A percentile compares a stretch with the other conserved stretches of the same genome.
Conservation (phyloP, 2,113 vertebrate species). For the Numenius arquata region DNA sequence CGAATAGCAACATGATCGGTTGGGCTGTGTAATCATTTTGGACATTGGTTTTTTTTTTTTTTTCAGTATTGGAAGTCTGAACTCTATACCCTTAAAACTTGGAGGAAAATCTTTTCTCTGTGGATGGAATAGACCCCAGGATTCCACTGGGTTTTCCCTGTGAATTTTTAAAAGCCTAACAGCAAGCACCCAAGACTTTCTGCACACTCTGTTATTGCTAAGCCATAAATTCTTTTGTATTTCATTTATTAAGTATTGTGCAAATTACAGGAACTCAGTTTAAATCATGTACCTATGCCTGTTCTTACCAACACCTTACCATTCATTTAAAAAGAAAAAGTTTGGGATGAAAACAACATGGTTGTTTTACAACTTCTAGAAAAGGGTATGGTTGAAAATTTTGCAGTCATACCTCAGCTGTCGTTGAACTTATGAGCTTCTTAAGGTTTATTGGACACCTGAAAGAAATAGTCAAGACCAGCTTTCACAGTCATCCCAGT, state of each 20-base stretch:
- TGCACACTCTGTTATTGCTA: not conserved
- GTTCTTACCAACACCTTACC: not conserved
- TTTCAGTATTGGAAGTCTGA: not conserved
- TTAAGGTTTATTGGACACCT: not conserved
- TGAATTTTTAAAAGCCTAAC: not conserved
- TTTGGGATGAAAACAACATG: not conserved
- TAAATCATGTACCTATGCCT: not conserved
- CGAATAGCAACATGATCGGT: not conserved
- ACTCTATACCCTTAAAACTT: not conserved
- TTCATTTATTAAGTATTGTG: not conserved
- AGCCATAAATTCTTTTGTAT: not conserved
- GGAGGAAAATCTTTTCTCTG: not conserved
- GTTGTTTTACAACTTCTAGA: not conserved
- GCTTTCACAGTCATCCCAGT: not conserved
- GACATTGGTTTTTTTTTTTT: not conserved
- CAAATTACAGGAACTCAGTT: not conserved
- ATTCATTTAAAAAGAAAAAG: not conserved
- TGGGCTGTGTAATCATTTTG: not conserved
- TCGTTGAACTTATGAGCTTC: not conserved
- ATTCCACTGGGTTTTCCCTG: not conserved
- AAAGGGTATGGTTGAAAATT: not conserved
- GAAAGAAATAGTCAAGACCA: not conserved
- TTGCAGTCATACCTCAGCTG: not conserved
- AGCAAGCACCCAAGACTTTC: not conserved
- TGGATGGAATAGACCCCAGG: not conserved